Evolutionary conservation across 2,888 invertebrate species (phyloP), one percentile per base, ranked within the genome.

Genomic region (Carterocephalus palaemon): DNA sequence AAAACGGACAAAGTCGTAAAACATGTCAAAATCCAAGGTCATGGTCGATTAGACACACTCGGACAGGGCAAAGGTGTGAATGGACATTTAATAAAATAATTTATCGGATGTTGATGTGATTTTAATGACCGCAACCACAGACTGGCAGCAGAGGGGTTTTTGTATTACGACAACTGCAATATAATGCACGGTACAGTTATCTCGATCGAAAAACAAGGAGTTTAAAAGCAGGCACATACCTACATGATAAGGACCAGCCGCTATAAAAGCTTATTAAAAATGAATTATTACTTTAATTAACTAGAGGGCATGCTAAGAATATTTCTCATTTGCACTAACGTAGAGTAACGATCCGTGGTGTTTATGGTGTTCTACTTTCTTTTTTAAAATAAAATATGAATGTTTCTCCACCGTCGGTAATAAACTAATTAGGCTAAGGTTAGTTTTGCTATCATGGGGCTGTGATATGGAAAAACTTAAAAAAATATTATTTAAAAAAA

Each of bases 11-110:
- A 29, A 22, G 45, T 47, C 52, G 51, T 67, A 64, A 61, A 65
- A 57, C 53, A 62, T 56, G 53, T 51, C 50, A 62, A 67, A 69
- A 15, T 23, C 32, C 42, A 42, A 36, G 43, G 66, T 63, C 56
- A 57, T 49, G 56, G 57, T 57, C 66, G 63, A 72, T 76, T 74
- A 70, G 75, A 64, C 65, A 70, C 70, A 69, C 67, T 66, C 59
- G 52, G 53, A 53, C 61, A 55, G 66, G 68, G 62, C 71, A 74
- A 70, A 82, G 80, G 81, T 84, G 82, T 77, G 78, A 81, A 82
- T 81, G 72, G 76, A 75, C 79, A 78, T 84, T 81, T 80, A 81
- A 79, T 81, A 76, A 75, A 83, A 80, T 77, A 77, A 77, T 81
- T 76, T 75, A 77, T 76, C 66, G 63, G 64, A 54, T 57, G 57